Percentiles rank a stretch among this genome's conserved stretches.
These are phyloP conservation scores for Hedya salicella DNA, from an alignment of 2,888 invertebrate genomes.

Conservation along the genomic window DNA sequence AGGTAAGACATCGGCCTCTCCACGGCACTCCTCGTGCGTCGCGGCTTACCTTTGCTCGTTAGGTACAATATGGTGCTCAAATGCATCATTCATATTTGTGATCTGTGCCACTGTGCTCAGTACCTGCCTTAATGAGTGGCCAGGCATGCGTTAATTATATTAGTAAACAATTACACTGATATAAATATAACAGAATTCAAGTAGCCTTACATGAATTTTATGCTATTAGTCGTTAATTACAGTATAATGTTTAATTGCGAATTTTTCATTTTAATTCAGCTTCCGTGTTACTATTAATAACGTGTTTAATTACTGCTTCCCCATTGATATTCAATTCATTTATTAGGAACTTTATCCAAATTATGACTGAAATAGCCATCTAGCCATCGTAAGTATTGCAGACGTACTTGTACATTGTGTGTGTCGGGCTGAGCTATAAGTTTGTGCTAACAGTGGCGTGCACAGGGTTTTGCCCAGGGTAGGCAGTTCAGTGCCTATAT, in stretches of 20 bases:
- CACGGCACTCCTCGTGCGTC: too few species aligned
- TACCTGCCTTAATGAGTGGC: conserved; percentile 3
- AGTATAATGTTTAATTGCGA: conserved; percentile 20
- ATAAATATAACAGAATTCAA: neutral
- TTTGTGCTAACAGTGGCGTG: too few species aligned
- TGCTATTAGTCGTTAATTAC: neutral
- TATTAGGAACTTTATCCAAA: neutral
- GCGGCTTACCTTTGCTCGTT: neutral
- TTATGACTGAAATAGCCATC: neutral
- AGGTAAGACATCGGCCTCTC: conserved; percentile 51
- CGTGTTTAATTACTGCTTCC: neutral
- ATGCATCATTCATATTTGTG: neutral
- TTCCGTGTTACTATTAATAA: neutral
- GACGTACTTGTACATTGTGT: too few species aligned
- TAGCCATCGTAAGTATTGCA: too few species aligned
- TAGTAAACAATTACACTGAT: neutral
- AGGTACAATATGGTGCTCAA: neutral
- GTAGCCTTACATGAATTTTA: neutral
- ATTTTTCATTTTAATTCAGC: conserved; percentile 3
- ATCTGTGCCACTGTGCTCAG: neutral
- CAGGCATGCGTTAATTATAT: neutral
- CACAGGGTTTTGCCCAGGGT: too few species aligned
- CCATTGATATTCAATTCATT: neutral
- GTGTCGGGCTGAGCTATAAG: too few species aligned
- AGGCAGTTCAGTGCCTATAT: too few species aligned